Evolutionary conservation across 2,797 vertebrate species (phyloP).

Genomic region (Coendou prehensilis): DNA sequence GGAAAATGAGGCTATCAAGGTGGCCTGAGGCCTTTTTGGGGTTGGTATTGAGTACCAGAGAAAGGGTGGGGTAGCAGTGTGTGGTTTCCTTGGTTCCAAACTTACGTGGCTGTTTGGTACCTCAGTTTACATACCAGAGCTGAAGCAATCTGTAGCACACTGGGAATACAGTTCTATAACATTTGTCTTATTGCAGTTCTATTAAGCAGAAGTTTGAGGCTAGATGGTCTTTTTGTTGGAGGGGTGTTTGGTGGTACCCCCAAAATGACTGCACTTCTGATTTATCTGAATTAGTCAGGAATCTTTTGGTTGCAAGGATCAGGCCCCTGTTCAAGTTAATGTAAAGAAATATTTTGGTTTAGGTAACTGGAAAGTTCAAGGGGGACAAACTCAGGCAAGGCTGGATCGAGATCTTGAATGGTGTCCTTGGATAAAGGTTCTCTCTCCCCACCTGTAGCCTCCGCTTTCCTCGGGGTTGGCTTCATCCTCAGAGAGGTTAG

Average conservation of each 20-base stretch:
- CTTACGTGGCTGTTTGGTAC: neutral
- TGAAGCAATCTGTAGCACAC: neutral
- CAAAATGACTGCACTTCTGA: neutral
- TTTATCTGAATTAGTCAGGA: constrained; percentile 9
- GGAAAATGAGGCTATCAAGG: neutral
- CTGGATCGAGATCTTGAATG: neutral
- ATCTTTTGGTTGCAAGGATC: neutral
- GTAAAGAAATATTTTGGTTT: neutral
- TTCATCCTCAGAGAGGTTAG: neutral
- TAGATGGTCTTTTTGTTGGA: neutral
- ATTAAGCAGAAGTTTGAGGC: neutral
- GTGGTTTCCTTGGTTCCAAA: neutral
- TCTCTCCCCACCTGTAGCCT: neutral
- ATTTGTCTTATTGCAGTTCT: neutral
- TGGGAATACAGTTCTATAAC: neutral
- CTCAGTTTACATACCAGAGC: neutral
- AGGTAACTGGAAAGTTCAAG: neutral
- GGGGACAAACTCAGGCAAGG: neutral
- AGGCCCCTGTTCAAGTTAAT: constrained; percentile 23
- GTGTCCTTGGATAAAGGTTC: neutral
- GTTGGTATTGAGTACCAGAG: neutral
- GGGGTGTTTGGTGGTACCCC: neutral
- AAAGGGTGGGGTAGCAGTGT: neutral
- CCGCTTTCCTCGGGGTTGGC: neutral
- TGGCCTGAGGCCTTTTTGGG: neutral